Evolutionary conservation across 2,113 vertebrate genomes (phyloP).

Genomic region (Triplophysa siluroides): DNA sequence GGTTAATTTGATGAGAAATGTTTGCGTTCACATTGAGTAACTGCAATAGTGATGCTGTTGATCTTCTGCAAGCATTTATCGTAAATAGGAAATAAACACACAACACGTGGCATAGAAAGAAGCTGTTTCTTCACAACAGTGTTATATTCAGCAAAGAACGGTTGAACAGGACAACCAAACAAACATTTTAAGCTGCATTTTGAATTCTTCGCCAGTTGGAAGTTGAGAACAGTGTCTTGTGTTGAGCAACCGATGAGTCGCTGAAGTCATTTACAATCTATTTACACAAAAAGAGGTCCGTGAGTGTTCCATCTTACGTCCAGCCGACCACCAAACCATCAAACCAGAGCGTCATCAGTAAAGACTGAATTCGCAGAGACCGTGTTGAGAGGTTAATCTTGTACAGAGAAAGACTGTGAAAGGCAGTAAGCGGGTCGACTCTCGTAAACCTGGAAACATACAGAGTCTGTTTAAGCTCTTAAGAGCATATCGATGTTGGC

Average conservation of each 20-base stretch:
- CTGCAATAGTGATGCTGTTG: neutral
- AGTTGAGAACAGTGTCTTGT: slow-evolving; percentile 41
- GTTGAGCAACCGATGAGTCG: slow-evolving; percentile 29
- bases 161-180: slow-evolving; percentile 55
- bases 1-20: no score
- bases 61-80: neutral
- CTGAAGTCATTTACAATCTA: slow-evolving; percentile 62
- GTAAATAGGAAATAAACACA: slow-evolving; percentile 39
- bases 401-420: slow-evolving; percentile 8
- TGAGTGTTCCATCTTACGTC: neutral
- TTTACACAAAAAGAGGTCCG: slow-evolving; percentile 55
- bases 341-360: neutral
- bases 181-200: slow-evolving; percentile 42
- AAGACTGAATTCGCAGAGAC: neutral
- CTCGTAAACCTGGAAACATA: slow-evolving; percentile 40
- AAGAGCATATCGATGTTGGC: slow-evolving; percentile 4
- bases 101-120: slow-evolving; percentile 45
- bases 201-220: slow-evolving; percentile 32
- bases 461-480: slow-evolving; percentile 31
- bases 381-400: slow-evolving; percentile 1
- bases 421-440: slow-evolving; percentile 28
- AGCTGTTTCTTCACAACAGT: slow-evolving; percentile 58
- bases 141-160: slow-evolving; percentile 67
- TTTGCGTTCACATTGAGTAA: no score
- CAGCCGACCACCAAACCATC: neutral